Percentiles rank a stretch among this genome's conserved stretches.
phyloP scores from a whole-genome alignment of 2,888 invertebrate genomes.

The Tipula vernalis region DNA sequence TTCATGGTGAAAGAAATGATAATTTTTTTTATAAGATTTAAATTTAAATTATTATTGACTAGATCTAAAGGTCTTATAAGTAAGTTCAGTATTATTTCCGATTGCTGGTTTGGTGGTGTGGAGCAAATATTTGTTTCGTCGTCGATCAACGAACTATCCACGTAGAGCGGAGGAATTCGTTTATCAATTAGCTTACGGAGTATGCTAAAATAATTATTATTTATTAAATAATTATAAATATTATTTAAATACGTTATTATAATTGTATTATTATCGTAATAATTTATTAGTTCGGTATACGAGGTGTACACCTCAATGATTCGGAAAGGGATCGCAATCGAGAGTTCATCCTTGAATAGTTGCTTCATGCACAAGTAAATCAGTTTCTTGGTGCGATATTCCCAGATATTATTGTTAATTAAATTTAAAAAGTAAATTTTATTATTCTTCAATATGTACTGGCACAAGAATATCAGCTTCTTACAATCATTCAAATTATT shows the following conservation, averaged over 20 bases:
- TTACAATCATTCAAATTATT: slow-evolving; percentile 45
- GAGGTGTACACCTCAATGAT: slow-evolving; percentile 67
- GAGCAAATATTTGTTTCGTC: slow-evolving; percentile 21
- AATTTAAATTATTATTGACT: slow-evolving; percentile 23
- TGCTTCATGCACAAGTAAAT: slow-evolving; percentile 32
- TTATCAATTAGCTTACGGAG: slow-evolving; percentile 56
- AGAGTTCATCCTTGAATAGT: slow-evolving; percentile 25
- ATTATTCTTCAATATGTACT: slow-evolving; percentile 30
- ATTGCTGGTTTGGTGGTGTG: slow-evolving; percentile 57
- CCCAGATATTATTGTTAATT: slow-evolving; percentile 27
- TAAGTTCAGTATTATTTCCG: slow-evolving; percentile 60
- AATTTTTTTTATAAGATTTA: slow-evolving; percentile 6
- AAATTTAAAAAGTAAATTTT: slow-evolving; percentile 29
- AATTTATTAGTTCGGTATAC: slow-evolving; percentile 33
- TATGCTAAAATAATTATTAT: slow-evolving; percentile 52
- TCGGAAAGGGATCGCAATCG: slow-evolving; percentile 54
- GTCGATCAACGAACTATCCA: slow-evolving; percentile 32
- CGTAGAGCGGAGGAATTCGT: slow-evolving; percentile 54
- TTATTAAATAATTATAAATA: slow-evolving; percentile 30
- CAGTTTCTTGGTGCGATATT: slow-evolving; percentile 31
- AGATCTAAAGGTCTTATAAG: slow-evolving; percentile 61
- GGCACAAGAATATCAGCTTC: slow-evolving; percentile 41
- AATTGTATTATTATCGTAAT: slow-evolving; percentile 26
- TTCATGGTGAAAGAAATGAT: slow-evolving; percentile 42
- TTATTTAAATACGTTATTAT: slow-evolving; percentile 26